A percentile compares a stretch with the other conserved stretches of the same genome.
Evolutionary conservation across 2,113 vertebrate genomes (phyloP).

Genomic region (Sula dactylatra): DNA sequence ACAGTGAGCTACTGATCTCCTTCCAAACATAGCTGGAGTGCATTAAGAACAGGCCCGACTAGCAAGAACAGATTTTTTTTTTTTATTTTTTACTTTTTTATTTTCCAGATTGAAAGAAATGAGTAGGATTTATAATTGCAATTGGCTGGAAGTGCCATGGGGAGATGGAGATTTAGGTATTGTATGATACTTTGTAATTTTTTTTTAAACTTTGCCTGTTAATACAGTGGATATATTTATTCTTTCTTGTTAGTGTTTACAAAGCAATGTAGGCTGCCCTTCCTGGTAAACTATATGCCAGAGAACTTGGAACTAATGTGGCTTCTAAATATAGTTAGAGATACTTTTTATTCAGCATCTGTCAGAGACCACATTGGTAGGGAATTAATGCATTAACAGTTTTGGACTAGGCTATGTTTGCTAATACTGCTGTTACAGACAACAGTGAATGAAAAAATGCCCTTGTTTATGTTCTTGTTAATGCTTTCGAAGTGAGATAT

Average conservation of each 20-base stretch:
- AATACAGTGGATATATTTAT: not conserved
- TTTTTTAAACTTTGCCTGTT: not conserved
- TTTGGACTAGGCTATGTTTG: not conserved
- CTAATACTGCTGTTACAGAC: not conserved
- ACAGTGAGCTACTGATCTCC: slow-evolving; percentile 11
- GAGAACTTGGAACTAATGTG: slow-evolving; percentile 37
- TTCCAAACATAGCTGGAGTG: slow-evolving; percentile 36
- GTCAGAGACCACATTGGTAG: not conserved
- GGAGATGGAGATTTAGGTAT: slow-evolving; percentile 93
- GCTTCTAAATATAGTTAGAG: slow-evolving; percentile 64
- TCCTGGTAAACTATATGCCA: slow-evolving; percentile 25
- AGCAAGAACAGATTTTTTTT: not conserved
- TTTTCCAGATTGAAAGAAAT: slow-evolving; percentile 73
- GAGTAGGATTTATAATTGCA: slow-evolving; percentile 80
- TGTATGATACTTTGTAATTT: slow-evolving; percentile 31
- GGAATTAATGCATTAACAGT: slow-evolving; percentile 20
- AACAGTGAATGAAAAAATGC: not conserved
- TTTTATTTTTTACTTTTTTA: not conserved
- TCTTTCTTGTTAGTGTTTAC: slow-evolving; percentile 34
- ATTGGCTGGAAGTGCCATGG: slow-evolving; percentile 88
- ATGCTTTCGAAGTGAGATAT: not conserved
- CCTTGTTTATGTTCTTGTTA: not conserved
- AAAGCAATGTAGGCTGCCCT: not conserved
- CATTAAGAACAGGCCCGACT: not conserved
- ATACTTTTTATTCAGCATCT: not conserved